Evolutionary conservation across 2,888 invertebrate species (phyloP).

Genomic region (Spisula solida): DNA sequence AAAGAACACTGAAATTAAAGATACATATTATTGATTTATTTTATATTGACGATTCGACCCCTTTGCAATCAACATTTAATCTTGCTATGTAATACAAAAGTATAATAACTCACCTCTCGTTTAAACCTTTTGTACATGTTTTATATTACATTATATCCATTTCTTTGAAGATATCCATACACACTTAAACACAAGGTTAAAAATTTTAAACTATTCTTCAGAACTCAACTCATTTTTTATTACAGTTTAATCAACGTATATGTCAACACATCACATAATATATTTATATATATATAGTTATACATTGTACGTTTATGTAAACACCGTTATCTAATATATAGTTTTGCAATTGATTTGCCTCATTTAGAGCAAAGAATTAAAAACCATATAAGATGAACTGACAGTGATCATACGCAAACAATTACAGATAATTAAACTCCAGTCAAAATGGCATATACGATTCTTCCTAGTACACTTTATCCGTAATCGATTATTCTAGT

Average conservation of each 20-base stretch:
- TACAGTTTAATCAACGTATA: not conserved
- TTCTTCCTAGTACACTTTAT: not conserved
- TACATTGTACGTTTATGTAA: not conserved
- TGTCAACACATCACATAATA: not conserved
- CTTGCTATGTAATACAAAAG: not conserved
- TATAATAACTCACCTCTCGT: slow-evolving; percentile 1
- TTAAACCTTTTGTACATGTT: slow-evolving; percentile 19
- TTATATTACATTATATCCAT: not conserved
- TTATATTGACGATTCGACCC: too few relatives aligned
- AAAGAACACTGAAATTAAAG: too few relatives aligned
- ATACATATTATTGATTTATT: too few relatives aligned
- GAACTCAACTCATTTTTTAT: not conserved
- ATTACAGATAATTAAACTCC: not conserved
- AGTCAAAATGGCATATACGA: not conserved
- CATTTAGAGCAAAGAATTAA: not conserved
- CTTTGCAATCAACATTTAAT: too few relatives aligned
- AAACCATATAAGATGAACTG: not conserved
- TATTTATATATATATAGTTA: not conserved
- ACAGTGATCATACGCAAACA: not conserved
- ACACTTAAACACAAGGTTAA: not conserved
- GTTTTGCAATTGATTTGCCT: not conserved
- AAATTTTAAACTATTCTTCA: not conserved
- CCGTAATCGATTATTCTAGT: not conserved
- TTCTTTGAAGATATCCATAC: not conserved
- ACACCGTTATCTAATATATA: not conserved